These are phyloP conservation scores for Sardinella longiceps DNA, from an alignment of 2,797 vertebrate genomes.

Conservation along the genomic window DNA sequence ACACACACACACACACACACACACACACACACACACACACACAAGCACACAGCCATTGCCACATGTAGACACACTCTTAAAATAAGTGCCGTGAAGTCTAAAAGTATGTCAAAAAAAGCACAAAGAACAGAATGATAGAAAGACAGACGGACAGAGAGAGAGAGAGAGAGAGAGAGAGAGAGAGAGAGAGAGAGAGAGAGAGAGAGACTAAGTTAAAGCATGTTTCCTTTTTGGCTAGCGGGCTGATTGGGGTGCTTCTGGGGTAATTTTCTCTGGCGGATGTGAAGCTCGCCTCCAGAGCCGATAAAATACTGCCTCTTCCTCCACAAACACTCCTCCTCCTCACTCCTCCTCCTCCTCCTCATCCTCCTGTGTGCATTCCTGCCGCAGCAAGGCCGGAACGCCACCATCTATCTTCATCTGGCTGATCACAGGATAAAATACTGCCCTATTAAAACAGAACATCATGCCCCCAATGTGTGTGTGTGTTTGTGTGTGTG, in stretches of 20 bases:
- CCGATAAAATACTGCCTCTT: conserved; percentile 17
- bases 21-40: not conserved
- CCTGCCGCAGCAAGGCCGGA: not conserved
- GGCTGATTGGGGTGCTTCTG: conserved; percentile 5
- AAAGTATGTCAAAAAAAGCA: not conserved
- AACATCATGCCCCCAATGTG: not conserved
- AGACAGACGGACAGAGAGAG: conserved; percentile 37
- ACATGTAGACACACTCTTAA: not conserved
- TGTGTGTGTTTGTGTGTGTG: conserved; percentile 31
- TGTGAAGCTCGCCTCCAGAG: not conserved
- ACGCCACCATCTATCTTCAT: not conserved
- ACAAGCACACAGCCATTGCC: not conserved
- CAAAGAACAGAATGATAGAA: not conserved
- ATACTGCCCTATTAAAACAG: conserved; percentile 31
- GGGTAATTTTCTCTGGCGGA: not conserved
- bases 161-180: not conserved
- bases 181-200: not conserved
- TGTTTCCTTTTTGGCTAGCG: not conserved
- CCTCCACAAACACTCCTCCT: not conserved
- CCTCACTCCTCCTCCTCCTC: conserved; percentile 3
- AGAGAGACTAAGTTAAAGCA: not conserved
- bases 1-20: conserved; percentile 49
- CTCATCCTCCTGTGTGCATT: not conserved
- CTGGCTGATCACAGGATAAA: conserved; percentile 10
- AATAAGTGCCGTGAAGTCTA: not conserved